Percentiles rank a stretch among this genome's conserved stretches.
Conservation (phyloP, 2,888 invertebrate genomes). For the Syritta pipiens region DNA sequence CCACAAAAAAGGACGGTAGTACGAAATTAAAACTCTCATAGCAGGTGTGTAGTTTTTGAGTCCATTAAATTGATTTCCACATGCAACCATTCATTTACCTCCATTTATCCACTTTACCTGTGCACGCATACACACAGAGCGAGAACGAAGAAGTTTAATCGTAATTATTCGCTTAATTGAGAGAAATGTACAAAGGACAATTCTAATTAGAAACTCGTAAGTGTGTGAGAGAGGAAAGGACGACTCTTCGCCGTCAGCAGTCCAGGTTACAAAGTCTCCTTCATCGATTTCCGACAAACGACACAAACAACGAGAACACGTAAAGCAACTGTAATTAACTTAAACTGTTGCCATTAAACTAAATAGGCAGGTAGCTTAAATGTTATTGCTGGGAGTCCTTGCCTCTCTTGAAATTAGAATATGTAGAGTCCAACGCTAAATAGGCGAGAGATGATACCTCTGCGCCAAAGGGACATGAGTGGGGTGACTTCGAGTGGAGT, state of each 20-base stretch:
- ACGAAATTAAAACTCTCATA: no score
- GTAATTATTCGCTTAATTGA: constrained; percentile 43
- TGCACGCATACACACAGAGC: no score
- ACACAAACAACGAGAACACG: constrained; percentile 29
- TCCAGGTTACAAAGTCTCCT: not conserved
- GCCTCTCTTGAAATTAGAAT: constrained; percentile 44
- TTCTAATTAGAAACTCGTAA: constrained; percentile 47
- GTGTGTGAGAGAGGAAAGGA: constrained; percentile 25
- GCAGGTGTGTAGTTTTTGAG: no score
- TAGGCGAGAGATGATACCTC: constrained; percentile 41
- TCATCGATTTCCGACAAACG: constrained; percentile 15
- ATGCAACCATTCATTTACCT: no score
- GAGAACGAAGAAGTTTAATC: no score
- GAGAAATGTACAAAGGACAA: constrained; percentile 40
- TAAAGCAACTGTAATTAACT: constrained; percentile 75
- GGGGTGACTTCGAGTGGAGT: no score
- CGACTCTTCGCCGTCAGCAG: not conserved
- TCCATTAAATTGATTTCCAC: no score
- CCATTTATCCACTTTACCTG: no score
- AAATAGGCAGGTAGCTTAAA: constrained; percentile 78
- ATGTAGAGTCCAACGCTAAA: no score
- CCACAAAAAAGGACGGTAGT: no score
- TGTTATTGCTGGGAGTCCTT: constrained; percentile 74
- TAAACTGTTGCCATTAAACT: constrained; percentile 78
- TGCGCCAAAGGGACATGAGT: not conserved